These are phyloP conservation scores for Anolis sagrei DNA, from an alignment of 2,113 vertebrate species.

Conservation along the genomic window DNA sequence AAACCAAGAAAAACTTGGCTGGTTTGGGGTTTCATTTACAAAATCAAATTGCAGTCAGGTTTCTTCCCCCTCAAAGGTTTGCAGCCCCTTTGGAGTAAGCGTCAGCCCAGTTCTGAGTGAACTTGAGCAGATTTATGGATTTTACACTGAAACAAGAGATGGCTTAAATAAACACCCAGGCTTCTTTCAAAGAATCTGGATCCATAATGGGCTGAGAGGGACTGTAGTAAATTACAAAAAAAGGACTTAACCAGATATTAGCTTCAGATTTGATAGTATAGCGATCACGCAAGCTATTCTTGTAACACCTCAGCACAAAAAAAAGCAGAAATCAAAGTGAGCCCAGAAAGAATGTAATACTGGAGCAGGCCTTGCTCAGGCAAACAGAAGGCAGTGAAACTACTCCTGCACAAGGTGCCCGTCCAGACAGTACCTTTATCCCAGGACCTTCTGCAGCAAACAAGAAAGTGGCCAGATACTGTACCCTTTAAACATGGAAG, in stretches of 20 bases:
- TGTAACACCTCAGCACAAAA: constrained; percentile 1
- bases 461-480: too few species aligned
- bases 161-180: constrained; percentile 2
- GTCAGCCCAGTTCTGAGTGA: constrained; percentile 23
- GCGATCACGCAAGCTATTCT: constrained; percentile 1
- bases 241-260: constrained; percentile 1
- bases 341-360: background rate
- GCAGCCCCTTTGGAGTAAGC: constrained; percentile 48
- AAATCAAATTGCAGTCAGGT: constrained; percentile 51
- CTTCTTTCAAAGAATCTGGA: constrained; percentile 8
- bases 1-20: constrained; percentile 67
- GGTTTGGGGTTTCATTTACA: constrained; percentile 60
- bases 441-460: too few species aligned
- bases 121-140: constrained; percentile 37
- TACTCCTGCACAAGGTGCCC: too few species aligned
- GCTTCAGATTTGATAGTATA: background rate
- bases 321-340: background rate
- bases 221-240: constrained; percentile 3
- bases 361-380: background rate
- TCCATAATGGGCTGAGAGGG: background rate
- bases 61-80: constrained; percentile 38
- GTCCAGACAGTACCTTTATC: too few species aligned
- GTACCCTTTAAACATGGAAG: too few species aligned
- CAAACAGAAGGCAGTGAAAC: background rate
- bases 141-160: constrained; percentile 18